Conservation (phyloP, 2,888 invertebrate genomes). For the Poecilus cupreus region DNA sequence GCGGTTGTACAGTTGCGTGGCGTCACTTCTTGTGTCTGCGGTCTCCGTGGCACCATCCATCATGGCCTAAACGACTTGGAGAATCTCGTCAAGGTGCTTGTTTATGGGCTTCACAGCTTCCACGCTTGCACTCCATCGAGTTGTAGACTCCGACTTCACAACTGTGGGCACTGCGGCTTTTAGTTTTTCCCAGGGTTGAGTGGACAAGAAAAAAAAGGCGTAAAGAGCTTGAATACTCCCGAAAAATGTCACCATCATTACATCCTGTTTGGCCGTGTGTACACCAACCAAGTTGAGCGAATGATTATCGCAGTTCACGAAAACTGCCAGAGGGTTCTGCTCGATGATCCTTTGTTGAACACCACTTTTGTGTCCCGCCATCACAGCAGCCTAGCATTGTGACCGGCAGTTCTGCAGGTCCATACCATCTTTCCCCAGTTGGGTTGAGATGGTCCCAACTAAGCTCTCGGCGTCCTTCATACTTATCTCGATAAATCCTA, state of each 20-base stretch:
- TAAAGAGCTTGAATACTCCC: slow-evolving; percentile 49
- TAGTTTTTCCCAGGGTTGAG: slow-evolving; percentile 49
- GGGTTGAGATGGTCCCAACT: neutral
- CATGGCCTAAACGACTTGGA: slow-evolving; percentile 1
- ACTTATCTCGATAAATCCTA: slow-evolving; percentile 48
- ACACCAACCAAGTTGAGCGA: slow-evolving; percentile 49
- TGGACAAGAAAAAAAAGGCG: slow-evolving; percentile 18
- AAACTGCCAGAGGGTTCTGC: slow-evolving; percentile 10
- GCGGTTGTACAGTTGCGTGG: slow-evolving; percentile 12
- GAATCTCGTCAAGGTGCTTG: neutral
- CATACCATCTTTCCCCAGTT: slow-evolving; percentile 3
- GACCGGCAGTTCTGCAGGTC: slow-evolving; percentile 35
- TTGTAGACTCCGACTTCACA: slow-evolving; percentile 14
- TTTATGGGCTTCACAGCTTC: slow-evolving; percentile 34
- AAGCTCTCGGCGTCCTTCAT: slow-evolving; percentile 4
- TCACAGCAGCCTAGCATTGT: slow-evolving; percentile 44
- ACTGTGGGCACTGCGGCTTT: neutral
- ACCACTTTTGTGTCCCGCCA: slow-evolving; percentile 42
- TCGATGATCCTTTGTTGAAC: slow-evolving; percentile 38
- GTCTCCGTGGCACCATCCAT: slow-evolving; percentile 12
- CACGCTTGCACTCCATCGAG: slow-evolving; percentile 20
- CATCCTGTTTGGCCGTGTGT: slow-evolving; percentile 44
- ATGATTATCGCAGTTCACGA: slow-evolving; percentile 44
- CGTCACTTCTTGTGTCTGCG: slow-evolving; percentile 10
- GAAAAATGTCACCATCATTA: slow-evolving; percentile 47